Base-by-base conservation (phyloP, 2,113 vertebrate genomes). In the Phasianus colchicus region DNA sequence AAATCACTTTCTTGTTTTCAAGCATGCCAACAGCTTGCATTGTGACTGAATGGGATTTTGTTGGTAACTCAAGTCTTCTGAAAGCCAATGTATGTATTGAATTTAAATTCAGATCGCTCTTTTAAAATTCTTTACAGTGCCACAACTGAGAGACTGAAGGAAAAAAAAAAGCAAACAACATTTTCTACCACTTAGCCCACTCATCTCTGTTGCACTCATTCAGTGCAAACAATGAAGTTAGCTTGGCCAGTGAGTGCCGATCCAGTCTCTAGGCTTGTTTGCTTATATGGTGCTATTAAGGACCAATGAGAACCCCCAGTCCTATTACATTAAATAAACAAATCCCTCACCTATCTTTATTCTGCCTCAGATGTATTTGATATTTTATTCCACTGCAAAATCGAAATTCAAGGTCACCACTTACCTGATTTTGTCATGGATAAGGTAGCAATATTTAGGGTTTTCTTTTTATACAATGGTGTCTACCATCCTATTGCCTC, bases 361-460 rank as follows among this genome's bases (percentile, higher is more conserved):
- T 21, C 30, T 38, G 12, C 4, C 14, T 8, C 21, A 52, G 10
- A 36, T 21, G 32, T 6, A 42, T 12, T 64, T 38, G 11, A 8
- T 40, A 40, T 30, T 34, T 93, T 14, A 55, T 19, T 54, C 55
- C 64, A 76, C 25, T 12, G 27, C 16, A 58, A 79, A 73, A 54
- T 38, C 60, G 61, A 16, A 42, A 73, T 65, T 84, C 88, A 66
- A 65, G 65, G 65, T 27, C 10, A 9, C 34, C 67, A 48, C 34
- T 63, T 11, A 57, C 63, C 88, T 21, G 27, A 60, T 77, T 88
- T 80, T 69, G 8, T n/a, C 69, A 30, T 10, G 90, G 89, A 83
- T 32, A 92, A 91, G 90, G 95, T 74, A 88, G 70, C 91, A 97
- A 95, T 91, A 97, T 96, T 96, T 96, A 95, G 93, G 92, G 94